phyloP scores from a whole-genome alignment of 2,797 vertebrate species.

The Platalea minor region DNA sequence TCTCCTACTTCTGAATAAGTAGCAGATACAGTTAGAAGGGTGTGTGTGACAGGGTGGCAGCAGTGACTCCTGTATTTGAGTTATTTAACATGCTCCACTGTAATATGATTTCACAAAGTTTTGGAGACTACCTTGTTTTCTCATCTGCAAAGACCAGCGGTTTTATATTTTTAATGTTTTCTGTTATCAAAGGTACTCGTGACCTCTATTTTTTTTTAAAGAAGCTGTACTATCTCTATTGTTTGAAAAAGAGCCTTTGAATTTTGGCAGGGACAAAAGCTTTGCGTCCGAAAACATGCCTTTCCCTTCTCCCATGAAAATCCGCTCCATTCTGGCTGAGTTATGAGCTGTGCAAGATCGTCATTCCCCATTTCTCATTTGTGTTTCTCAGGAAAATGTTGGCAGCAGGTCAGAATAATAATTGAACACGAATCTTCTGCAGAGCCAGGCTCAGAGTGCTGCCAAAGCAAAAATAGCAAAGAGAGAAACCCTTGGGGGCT shows the following conservation, averaged over 20 bases:
- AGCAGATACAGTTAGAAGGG: neutral
- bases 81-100: neutral
- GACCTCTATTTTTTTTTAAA: neutral
- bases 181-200: neutral
- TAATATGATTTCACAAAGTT: neutral
- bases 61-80: neutral
- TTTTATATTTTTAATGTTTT: neutral
- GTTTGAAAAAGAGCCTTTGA: neutral
- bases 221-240: neutral
- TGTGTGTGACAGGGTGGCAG: neutral
- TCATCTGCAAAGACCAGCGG: rapidly evolving
- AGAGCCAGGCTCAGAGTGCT: neutral
- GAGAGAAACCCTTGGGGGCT: neutral
- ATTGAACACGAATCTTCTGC: neutral
- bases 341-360: constrained; percentile 5
- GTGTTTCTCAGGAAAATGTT: constrained; percentile 31
- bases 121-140: neutral
- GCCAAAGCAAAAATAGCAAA: neutral
- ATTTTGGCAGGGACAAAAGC: constrained; percentile 9
- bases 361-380: neutral
- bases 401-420: neutral
- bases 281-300: neutral
- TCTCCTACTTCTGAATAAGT: neutral
- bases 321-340: neutral
- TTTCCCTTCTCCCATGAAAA: constrained; percentile 23